phyloP scores from a whole-genome alignment of 2,797 vertebrate species.

The Rhinogobio ventralis region DNA sequence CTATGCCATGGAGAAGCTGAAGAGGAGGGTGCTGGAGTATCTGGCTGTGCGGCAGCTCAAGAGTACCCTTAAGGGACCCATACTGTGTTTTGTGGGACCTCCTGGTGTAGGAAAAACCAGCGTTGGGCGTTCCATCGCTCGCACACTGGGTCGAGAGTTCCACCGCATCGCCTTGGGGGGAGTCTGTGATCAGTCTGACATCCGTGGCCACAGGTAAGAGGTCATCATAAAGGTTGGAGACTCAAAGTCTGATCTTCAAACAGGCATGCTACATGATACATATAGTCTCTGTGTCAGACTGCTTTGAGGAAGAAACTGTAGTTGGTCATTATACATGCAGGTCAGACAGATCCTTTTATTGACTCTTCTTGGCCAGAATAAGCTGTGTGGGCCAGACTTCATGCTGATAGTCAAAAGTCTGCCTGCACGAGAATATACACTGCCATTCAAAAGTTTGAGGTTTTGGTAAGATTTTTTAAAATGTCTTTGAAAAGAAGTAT shows the following conservation, averaged over 20 bases:
- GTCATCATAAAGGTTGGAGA: background rate
- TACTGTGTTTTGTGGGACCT: conserved; percentile 96
- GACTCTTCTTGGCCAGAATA: background rate
- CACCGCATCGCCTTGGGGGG: conserved; percentile 95
- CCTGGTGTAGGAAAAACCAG: conserved; percentile 99
- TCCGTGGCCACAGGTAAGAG: conserved; percentile 93
- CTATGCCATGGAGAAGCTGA: conserved; percentile 96
- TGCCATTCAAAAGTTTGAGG: background rate
- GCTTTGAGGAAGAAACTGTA: conserved; percentile 13
- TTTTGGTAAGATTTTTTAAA: background rate
- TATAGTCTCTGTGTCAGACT: background rate
- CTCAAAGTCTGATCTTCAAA: conserved; percentile 19
- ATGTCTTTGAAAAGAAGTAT: background rate
- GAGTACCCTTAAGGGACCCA: conserved; percentile 92
- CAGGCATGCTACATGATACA: background rate
- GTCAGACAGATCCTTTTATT: background rate
- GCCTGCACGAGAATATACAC: background rate
- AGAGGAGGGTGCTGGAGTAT: conserved; percentile 94
- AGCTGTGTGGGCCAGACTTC: background rate
- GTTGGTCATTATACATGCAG: conserved; percentile 1
- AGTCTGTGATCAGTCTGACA: conserved; percentile 96
- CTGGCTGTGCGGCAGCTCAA: conserved; percentile 95
- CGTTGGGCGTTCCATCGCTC: conserved; percentile 93
- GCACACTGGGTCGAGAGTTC: conserved; percentile 94
- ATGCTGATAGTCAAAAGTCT: background rate